Conservation (phyloP, 2,113 vertebrate species). For the Ophthalmolycus amberensis region DNA sequence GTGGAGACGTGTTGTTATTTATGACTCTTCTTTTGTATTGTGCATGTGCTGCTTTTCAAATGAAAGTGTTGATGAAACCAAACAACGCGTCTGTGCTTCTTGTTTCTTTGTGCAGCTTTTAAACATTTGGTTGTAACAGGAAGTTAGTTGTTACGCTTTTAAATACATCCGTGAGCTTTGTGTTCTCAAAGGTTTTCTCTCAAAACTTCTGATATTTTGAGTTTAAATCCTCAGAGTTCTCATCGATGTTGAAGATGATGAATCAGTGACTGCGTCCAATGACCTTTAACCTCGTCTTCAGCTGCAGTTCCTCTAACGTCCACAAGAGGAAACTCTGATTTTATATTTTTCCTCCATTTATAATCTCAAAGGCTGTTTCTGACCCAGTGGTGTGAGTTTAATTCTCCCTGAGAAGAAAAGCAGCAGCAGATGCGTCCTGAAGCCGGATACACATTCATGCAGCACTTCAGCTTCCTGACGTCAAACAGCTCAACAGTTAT, state of each 20-base stretch:
- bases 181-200: neutral
- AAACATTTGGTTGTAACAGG: neutral
- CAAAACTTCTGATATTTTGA: too few species aligned
- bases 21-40: constrained; percentile 36
- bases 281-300: neutral
- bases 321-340: neutral
- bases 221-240: neutral
- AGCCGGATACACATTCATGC: too few species aligned
- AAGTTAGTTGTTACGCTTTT: neutral
- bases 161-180: neutral
- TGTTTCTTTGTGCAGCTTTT: neutral
- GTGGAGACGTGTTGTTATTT: neutral
- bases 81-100: neutral
- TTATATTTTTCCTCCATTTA: too few species aligned
- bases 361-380: neutral
- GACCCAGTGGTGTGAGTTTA: neutral
- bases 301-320: neutral
- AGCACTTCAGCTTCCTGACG: too few species aligned
- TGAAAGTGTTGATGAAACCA: constrained; percentile 39
- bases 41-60: constrained; percentile 42
- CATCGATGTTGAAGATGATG: neutral
- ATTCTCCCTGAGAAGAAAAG: too few species aligned
- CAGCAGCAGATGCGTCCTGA: too few species aligned
- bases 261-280: too few species aligned
- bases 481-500: too few species aligned